Base-by-base conservation (phyloP, 2,113 vertebrate genomes). In the Castor canadensis region DNA sequence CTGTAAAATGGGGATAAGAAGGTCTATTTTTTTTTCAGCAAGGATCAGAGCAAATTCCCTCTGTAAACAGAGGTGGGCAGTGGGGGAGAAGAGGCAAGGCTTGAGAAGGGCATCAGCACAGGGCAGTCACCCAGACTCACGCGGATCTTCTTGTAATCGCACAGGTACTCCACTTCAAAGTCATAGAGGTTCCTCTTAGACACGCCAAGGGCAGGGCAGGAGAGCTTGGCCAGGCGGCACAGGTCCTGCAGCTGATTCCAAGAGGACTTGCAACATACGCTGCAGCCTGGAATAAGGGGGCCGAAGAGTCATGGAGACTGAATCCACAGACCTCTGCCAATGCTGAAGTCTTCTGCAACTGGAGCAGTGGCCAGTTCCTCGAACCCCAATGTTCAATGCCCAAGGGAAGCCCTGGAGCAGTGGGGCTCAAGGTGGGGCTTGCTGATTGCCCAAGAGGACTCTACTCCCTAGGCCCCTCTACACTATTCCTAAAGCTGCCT, bases 161-260 rank as follows among this genome's bases (percentile, higher is more conserved):
- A 99, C 77, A 99, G 98, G 96, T 99, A 99, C 62, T 99, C 99
- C 92, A 99, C 99, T 97, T 99, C 99, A 89, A 99, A 99, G 38
- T 99, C 98, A 87, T 98, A 98, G 54, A 99, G 97, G 56, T 99
- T 99, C 92, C 98, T 96, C 89, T 97, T 98, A 91, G 96, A 99
- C 89, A 99, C 97, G 0, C 98, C 98, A 0, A 99, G 98, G 47
- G 98, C 76, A 52, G 98, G 92, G 89, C 99, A 99, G 87, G 97
- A 95, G 45, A 99, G 89, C 73, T 96, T 98, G 94, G 99, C 96
- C 80, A 96, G 85, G 13, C 99, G 98, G 93, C 99, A 99, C 45
- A 99, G 47, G 47, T 98, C 98, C 86, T 99, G 98, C 56, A 99
- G 98, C 40, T 98, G 98, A 30, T 98, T 98, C 98, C 97, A 98